Base-by-base conservation (phyloP, 2,113 vertebrate genomes). In the Stigmatopora nigra region DNA sequence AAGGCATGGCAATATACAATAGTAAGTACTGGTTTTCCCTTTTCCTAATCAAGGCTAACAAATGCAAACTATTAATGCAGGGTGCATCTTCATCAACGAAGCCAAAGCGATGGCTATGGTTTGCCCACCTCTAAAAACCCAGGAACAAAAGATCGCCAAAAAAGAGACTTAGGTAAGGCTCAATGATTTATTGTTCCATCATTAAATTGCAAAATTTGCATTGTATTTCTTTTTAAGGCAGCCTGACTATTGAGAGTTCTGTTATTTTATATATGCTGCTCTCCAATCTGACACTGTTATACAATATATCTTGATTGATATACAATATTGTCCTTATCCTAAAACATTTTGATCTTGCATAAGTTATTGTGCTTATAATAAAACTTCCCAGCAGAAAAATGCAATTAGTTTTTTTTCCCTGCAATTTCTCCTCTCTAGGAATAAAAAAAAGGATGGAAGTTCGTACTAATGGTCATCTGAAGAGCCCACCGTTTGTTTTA, bases 361-460 rank as follows among this genome's bases (percentile, higher is more conserved):
- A 31, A 1, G 3, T 31, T 31, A 31, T 31, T 31, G 3, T 49
- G 17, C 5, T 52, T 52, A 10, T 19, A 52, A 11, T 20, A 19
- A 52, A 52, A 52, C 10, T n/a, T 17, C 51, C 3, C 3, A 20
- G 4, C 46, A 19, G 1, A 51, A 51, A 51, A 51, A n/a, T 6
- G 3, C 16, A 51, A n/a, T 51, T 4, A n/a, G 48, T n/a, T 51
- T 17, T 8, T 51, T 51, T 51, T n/a, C n/a, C 48, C 48, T 9
- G 8, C 17, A n/a, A 3, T 51, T 7, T 51, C 8, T n/a, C 48
- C 6, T 51, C 6, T 51, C 10, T 10, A 38, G 44, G 44, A 71
- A 45, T 25, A 76, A 45, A 52, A 65, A 65, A 14, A 1, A 65
- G 15, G 63, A 22, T 76, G 69, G 1, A 84, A 80, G 82, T 82